Evolutionary conservation across 2,888 invertebrate genomes (phyloP), one percentile per base, ranked within the genome.

Genomic region (Leucophenga montana): DNA sequence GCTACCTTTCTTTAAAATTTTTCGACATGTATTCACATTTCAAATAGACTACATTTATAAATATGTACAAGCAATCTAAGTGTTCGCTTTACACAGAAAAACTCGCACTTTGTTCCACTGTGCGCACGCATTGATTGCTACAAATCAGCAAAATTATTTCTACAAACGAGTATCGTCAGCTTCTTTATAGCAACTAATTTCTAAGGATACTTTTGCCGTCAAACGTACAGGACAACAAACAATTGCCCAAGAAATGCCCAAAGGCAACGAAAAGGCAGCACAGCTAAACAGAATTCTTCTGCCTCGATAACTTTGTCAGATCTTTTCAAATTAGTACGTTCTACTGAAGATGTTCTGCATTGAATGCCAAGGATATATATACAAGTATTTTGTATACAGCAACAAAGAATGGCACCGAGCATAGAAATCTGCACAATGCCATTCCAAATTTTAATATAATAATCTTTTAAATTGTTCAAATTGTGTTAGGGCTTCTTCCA

Each of bases 391-490:
- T 20, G 20, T 16, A 54, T 20, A 54, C 18, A 20, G 27, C 53
- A 3, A 13, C 31, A 62, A 33, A 44, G n/a, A 67, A 59, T 59
- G 31, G n/a, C 53, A 59, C 27, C 54, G 39, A 39, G 9, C 39
- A 39, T 39, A 39, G 39, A 39, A 39, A 39, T 39, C 39, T 39
- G 39, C 39, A 39, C 54, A 14, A n/a, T 54, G 62, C 62, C 73
- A 70, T 75, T 73, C 70, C 53, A 73, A 69, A 73, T 68, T 77
- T 78, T 80, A 85, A 84, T 80, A 78, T 81, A 82, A 84, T 85
- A 86, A 86, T 85, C 83, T 85, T 77, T 79, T 82, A 84, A 85
- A 81, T 85, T 80, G 78, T 78, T 77, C 71, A 77, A 78, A 77
- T 77, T 75, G 67, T 70, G 54, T 69, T 33, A 33, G 4, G 8